phyloP scores from a whole-genome alignment of 2,797 vertebrate genomes.

The Emydoidea blandingii region DNA sequence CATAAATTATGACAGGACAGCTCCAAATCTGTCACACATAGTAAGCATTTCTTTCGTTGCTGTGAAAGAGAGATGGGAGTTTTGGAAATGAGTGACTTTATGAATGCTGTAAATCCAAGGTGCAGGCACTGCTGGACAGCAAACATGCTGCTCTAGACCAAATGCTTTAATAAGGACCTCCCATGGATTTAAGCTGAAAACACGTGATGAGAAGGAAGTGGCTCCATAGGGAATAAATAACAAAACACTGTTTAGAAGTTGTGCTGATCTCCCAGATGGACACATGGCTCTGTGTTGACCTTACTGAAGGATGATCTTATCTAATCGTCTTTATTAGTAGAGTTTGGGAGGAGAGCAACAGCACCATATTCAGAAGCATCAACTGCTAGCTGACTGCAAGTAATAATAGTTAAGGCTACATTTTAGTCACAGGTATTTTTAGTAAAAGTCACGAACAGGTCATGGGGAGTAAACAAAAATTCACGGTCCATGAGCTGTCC shows the following conservation, averaged over 20 bases:
- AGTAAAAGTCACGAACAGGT: no score
- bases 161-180: not conserved
- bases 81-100: constrained; percentile 17
- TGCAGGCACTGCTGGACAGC: not conserved
- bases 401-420: not conserved
- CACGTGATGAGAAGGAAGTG: constrained; percentile 41
- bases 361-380: not conserved
- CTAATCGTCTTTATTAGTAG: not conserved
- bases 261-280: constrained; percentile 23
- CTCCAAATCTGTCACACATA: not conserved
- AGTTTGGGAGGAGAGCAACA: not conserved
- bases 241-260: constrained; percentile 15
- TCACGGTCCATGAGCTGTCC: no score
- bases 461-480: no score
- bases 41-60: not conserved
- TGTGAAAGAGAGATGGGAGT: not conserved
- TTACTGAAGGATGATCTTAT: not conserved
- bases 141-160: constrained; percentile 22
- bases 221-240: constrained; percentile 46
- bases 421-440: no score
- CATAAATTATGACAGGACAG: not conserved
- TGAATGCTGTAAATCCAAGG: not conserved
- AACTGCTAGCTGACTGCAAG: not conserved
- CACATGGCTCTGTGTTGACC: constrained; percentile 3
- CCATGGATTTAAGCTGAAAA: constrained; percentile 42